phyloP scores from a whole-genome alignment of 2,797 vertebrate species.

The Trematomus bernacchii region DNA sequence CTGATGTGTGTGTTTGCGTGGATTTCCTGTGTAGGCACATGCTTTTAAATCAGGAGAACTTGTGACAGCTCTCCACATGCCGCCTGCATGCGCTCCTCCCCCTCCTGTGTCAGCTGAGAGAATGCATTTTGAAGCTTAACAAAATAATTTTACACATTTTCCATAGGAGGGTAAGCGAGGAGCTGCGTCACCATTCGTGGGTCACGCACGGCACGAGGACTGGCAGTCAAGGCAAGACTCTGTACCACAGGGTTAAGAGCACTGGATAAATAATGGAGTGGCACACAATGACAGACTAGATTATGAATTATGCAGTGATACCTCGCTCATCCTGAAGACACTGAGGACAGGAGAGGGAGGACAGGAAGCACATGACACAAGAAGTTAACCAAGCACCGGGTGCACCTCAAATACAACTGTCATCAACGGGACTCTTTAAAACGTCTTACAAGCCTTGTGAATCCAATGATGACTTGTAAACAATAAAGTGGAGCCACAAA shows the following conservation, averaged over 20 bases:
- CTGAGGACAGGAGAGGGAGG: conserved; percentile 35
- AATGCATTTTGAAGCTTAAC: conserved; percentile 58
- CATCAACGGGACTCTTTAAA: conserved; percentile 8
- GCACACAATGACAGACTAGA: conserved; percentile 64
- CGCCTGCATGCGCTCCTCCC: conserved; percentile 21
- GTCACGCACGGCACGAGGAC: background rate
- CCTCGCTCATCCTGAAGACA: conserved; percentile 41
- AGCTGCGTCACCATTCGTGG: conserved; percentile 41
- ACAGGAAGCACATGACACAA: conserved; percentile 53
- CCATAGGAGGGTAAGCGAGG: conserved; percentile 9
- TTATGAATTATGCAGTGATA: conserved; percentile 74
- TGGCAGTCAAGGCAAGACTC: conserved; percentile 27
- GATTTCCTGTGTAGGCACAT: conserved; percentile 41
- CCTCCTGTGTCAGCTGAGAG: conserved; percentile 64
- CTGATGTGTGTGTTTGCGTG: conserved; percentile 10
- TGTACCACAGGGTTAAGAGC: conserved; percentile 56
- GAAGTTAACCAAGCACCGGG: conserved; percentile 42
- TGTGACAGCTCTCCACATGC: conserved; percentile 53
- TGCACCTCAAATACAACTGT: conserved; percentile 43
- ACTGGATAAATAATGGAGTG: conserved; percentile 70
- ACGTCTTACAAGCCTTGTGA: conserved; percentile 8
- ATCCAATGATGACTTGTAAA: conserved; percentile 34
- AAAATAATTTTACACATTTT: conserved; percentile 65
- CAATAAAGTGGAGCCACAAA: conserved; percentile 38
- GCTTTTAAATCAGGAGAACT: conserved; percentile 31